Percentiles rank a stretch among this genome's conserved stretches.
Evolutionary conservation across 2,888 invertebrate species (phyloP).

Genomic region (Cryptophagus acutangulus): DNA sequence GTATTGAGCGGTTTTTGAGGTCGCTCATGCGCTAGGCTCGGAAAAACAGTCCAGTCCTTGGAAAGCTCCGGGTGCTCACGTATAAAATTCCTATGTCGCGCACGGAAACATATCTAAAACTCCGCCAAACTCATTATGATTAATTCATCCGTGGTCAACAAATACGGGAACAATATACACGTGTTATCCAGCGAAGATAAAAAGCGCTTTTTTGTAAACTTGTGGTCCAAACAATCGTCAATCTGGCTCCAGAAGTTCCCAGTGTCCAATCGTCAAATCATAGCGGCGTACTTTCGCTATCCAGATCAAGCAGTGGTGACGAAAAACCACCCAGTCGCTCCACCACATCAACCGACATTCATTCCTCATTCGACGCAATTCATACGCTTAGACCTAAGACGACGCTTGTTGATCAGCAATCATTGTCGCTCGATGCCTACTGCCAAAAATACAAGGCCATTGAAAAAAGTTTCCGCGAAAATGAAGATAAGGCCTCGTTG

Average conservation of each 20-base stretch:
- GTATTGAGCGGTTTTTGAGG: constrained; percentile 37
- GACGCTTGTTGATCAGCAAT: constrained; percentile 26
- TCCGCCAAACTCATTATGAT: constrained; percentile 42
- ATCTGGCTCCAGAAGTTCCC: constrained; percentile 47
- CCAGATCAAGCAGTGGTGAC: constrained; percentile 17
- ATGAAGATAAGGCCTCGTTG: constrained; percentile 24
- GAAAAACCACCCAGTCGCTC: constrained; percentile 15
- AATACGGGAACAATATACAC: constrained; percentile 32
- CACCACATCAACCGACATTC: constrained; percentile 26
- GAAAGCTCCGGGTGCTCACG: constrained; percentile 27
- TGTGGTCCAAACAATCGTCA: constrained; percentile 36
- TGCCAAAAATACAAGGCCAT: constrained; percentile 22
- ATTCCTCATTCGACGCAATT: constrained; percentile 34
- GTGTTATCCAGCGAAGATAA: constrained; percentile 15
- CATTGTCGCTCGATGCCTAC: constrained; percentile 31
- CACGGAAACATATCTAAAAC: constrained; percentile 39
- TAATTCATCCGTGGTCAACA: constrained; percentile 37
- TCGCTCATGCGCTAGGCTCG: constrained; percentile 35
- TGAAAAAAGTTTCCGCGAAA: constrained; percentile 24
- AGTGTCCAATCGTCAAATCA: constrained; percentile 34
- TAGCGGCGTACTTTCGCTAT: constrained; percentile 7
- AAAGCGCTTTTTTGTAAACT: constrained; percentile 26
- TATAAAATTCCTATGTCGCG: constrained; percentile 43
- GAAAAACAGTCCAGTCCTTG: constrained; percentile 15
- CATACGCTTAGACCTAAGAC: constrained; percentile 30